Evolutionary conservation across 2,113 vertebrate species (phyloP), one percentile per base, ranked within the genome.

Genomic region (Aptenodytes forsteri): DNA sequence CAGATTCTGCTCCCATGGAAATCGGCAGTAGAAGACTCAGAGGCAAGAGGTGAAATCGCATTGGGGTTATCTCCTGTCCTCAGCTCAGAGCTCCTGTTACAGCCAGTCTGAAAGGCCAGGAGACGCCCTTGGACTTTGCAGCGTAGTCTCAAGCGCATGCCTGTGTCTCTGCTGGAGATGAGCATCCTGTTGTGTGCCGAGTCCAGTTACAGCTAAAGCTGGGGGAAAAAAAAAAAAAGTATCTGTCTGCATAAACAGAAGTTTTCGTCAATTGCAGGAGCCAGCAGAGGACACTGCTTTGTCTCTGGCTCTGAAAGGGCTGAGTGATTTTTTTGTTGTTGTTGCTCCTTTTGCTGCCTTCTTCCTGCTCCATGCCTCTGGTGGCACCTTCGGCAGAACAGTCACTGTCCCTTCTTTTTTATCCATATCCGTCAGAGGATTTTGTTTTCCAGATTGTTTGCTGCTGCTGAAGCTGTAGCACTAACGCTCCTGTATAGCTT

Each of bases 1-100:
- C 86, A 38, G 90, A 93, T 91, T 72, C 90, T 92, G 62, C 77
- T 92, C 70, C 73, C 73, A 44, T 34, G 70, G 88, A 96, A 72
- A 86, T 69, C 40, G 29, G 76, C 80, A 56, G n/a, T 9, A 56
- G 50, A 87, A 87, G 71, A 55, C 64, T 58, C 6, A 2, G 76
- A 70, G 46, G 25, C 0, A 0, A 87, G 65, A 79, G 49, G 62
- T 82, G 94, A 93, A 91, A 96, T 36, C 78, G 70, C 80, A 70
- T 72, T 16, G 0, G 47, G 59, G 58, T 85, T 80, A 81, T 64
- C 73, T 76, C 83, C 49, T 42, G 79, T 71, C 42, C 40, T 78
- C 13, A 6, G 65, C 40, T 76, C 66, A 66, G 44, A 87, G 87
- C 81, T 94, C 76, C 65, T 58, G 23, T 96, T 94, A 71, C 90